Percentiles rank a stretch among this genome's conserved stretches.
phyloP scores from a whole-genome alignment of 1,140 invertebrate species.

The Zaprionus tsacasi region DNA sequence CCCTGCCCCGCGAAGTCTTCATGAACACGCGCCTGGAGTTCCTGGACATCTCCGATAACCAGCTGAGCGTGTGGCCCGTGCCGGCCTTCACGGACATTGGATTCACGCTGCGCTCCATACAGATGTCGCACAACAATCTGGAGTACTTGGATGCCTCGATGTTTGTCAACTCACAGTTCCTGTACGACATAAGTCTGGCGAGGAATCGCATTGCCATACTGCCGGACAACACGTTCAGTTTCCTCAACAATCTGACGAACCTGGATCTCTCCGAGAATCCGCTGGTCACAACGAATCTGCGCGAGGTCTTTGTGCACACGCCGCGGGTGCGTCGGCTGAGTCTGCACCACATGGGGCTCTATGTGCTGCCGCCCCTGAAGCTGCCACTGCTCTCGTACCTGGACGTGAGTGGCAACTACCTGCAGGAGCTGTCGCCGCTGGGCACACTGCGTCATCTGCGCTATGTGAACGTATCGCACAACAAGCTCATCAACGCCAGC shows the following conservation, averaged over 20 bases:
- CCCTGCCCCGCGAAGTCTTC: slow-evolving; percentile 92
- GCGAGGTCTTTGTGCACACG: slow-evolving; percentile 94
- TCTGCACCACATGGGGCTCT: slow-evolving; percentile 90
- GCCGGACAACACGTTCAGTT: slow-evolving; percentile 95
- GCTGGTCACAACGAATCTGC: slow-evolving; percentile 92
- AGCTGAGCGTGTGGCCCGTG: slow-evolving; percentile 90
- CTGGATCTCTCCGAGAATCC: slow-evolving; percentile 92
- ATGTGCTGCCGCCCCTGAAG: slow-evolving; percentile 90
- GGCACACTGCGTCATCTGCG: slow-evolving; percentile 86
- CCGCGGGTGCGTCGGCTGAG: slow-evolving; percentile 91
- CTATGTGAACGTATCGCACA: slow-evolving; percentile 87
- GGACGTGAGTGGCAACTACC: slow-evolving; percentile 83
- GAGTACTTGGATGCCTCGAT: slow-evolving; percentile 95
- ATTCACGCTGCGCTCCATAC: slow-evolving; percentile 90
- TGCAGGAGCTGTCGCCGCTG: slow-evolving; percentile 84
- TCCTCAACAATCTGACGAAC: slow-evolving; percentile 90
- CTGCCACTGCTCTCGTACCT: slow-evolving; percentile 87
- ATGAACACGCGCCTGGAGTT: slow-evolving; percentile 91
- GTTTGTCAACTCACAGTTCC: slow-evolving; percentile 91
- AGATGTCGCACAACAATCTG: slow-evolving; percentile 91
- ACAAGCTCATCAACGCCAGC: slow-evolving; percentile 85
- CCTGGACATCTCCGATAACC: slow-evolving; percentile 92
- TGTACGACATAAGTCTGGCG: slow-evolving; percentile 91
- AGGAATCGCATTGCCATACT: slow-evolving; percentile 93
- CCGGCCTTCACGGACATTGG: slow-evolving; percentile 90